Percentiles rank a stretch among this genome's conserved stretches.
Evolutionary conservation across 2,797 vertebrate species (phyloP).

Genomic region (Parauchenoglanis punctatus): DNA sequence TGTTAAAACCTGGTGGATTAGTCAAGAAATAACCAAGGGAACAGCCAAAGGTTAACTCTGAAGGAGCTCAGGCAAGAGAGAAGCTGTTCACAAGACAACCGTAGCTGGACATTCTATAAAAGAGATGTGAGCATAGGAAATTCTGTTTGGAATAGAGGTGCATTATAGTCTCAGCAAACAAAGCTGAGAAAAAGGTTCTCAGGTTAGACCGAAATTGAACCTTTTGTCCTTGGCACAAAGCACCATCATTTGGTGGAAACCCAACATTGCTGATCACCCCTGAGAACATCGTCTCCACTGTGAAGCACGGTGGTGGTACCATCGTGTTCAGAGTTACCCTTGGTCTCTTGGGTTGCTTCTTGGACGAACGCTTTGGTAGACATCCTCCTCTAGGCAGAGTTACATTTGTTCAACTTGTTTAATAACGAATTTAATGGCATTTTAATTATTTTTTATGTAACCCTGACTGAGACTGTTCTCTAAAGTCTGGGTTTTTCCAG

Average conservation of each 20-base stretch:
- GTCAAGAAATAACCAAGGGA: neutral
- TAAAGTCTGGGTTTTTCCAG: neutral
- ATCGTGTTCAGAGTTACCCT: neutral
- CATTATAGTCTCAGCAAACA: neutral
- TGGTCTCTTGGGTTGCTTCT: neutral
- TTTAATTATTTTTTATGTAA: too few relatives aligned
- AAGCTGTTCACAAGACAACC: neutral
- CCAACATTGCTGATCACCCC: neutral
- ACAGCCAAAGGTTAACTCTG: neutral
- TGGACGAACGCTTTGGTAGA: neutral
- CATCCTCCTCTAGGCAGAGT: neutral
- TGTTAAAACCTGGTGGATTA: neutral
- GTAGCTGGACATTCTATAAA: neutral
- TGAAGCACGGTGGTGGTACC: neutral
- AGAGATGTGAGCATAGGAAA: neutral
- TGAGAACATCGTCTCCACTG: neutral
- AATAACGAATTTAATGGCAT: neutral
- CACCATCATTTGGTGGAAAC: neutral
- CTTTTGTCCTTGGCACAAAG: neutral
- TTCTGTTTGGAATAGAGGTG: neutral
- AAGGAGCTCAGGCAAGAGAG: neutral
- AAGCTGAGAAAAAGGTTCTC: neutral
- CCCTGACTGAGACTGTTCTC: neutral
- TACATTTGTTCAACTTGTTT: neutral
- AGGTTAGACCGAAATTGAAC: neutral